Evolutionary conservation across 2,113 vertebrate species (phyloP), one percentile per base, ranked within the genome.

Genomic region (Pimephales promelas): DNA sequence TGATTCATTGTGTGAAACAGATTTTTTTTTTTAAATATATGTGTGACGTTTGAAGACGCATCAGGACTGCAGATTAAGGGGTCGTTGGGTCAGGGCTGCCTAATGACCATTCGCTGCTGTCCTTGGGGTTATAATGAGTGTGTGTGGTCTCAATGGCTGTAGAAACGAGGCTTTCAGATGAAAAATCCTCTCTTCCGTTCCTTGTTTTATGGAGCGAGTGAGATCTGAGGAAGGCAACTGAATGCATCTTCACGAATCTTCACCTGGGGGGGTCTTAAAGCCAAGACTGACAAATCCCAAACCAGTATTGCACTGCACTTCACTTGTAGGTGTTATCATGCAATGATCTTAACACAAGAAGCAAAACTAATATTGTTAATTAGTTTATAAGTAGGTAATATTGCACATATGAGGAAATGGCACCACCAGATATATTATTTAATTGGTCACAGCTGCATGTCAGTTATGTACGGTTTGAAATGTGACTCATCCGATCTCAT

Each of bases 71-170:
- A 24, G 10, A 71, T 43, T 2, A 71, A 45, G 36, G 40, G 68
- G 36, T 14, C 14, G 36, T 3, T 24, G 68, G 68, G 68, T 71
- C 40, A 71, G 5, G n/a, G 70, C 40, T 71, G 68, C 22, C 24
- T 45, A 11, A 3, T 71, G 68, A 71, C 68, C 40, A 45, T 71
- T 71, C 68, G 45, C 36, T 71, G 68, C 2, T 71, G 68, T 71
- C 68, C 68, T 71, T 71, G 22, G 5, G 40, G 36, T 24, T 45
- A n/a, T 45, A 71, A 71, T 71, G 22, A 71, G 68, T 45, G 68
- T 71, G 68, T 70, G 68, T n/a, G 36, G 31, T 68, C 64, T 68
- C 64, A 22, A 22, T 68, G 64, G 5, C 31, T 22, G 64, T 22
- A 22, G 22, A 68, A 68, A 34, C 31, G 31, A 68, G 9, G 64